Evolutionary conservation across 2,888 invertebrate genomes (phyloP), one percentile per base, ranked within the genome.

Genomic region (Gryllus longicercus): DNA sequence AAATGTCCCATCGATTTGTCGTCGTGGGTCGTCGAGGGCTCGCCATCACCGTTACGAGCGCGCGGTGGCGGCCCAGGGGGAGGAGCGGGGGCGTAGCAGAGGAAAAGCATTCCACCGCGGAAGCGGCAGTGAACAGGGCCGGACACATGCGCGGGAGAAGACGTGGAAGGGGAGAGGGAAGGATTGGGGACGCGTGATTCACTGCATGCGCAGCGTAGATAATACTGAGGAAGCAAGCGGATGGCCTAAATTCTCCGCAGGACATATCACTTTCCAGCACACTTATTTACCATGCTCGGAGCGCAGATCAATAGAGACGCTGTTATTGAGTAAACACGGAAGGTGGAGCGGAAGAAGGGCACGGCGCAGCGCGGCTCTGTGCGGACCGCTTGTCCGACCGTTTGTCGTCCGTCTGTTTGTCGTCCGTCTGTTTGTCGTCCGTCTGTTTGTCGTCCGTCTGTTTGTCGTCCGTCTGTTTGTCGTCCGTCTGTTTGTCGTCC

Each of bases 271-370:
- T 84, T 84, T 82, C 82, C 82, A 82, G 83, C 81, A 83, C 83
- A 84, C 84, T 84, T 84, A 84, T 84, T 84, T 84, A 83, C 84
- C 83, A 83, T 84, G 84, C 82, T 83, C 83, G 82, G 83, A 84
- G 83, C 83, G 82, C 80, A 79, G 82, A 82, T 82, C 82, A 80
- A 82, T 82, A 82, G 79, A 82, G 81, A 80, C 80, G 79, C 82
- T 82, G 83, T 83, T 84, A 83, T 83, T 84, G 84, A 83, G 84
- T 83, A 84, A 84, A 83, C 84, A 84, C 81, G 82, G 82, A 81
- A 82, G 82, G 76, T 81, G 78, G 75, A 76, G 76, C 80, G 82
- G 81, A 80, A 82, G 80, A 76, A 51, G 80, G 81, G 79, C 78
- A 14, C 10, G 16, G 4, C 14, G n/a, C 0, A 14, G 63, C 16